Percentiles rank a stretch among this genome's conserved stretches.
These are phyloP conservation scores for Phalanger gymnotis DNA, from an alignment of 2,797 vertebrate species.

Conservation along the genomic window DNA sequence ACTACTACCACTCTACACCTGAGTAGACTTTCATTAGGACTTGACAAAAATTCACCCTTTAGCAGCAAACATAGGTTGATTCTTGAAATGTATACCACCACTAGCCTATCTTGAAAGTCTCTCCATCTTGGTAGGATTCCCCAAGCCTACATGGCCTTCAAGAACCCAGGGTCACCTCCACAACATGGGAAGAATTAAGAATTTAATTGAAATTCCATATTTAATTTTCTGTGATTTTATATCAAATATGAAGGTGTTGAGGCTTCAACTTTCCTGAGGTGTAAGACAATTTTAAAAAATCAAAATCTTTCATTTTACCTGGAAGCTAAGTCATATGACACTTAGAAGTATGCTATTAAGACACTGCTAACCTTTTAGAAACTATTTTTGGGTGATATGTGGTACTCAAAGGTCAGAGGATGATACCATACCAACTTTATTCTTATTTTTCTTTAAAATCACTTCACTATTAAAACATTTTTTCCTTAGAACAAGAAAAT, in stretches of 20 bases:
- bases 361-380: not conserved
- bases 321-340: not conserved
- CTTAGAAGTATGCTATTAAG: not conserved
- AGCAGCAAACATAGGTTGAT: not conserved
- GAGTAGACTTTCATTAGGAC: not conserved
- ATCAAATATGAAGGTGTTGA: not conserved
- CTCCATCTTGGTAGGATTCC: not conserved
- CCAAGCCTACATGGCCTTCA: not conserved
- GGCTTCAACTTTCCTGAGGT: not conserved
- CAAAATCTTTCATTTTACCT: slow-evolving; percentile 14
- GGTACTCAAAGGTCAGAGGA: not conserved
- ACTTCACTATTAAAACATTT: not conserved
- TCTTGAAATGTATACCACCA: not conserved
- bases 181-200: not conserved
- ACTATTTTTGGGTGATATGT: not conserved
- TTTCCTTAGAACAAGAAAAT: not conserved
- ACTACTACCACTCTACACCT: not conserved
- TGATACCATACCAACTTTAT: not conserved
- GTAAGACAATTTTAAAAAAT: not conserved
- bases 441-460: not conserved
- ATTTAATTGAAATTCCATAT: not conserved
- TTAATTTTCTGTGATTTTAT: not conserved
- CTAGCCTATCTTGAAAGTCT: not conserved
- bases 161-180: not conserved
- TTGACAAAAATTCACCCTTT: not conserved